phyloP scores from a whole-genome alignment of 2,113 vertebrate genomes.

The Otis tarda region DNA sequence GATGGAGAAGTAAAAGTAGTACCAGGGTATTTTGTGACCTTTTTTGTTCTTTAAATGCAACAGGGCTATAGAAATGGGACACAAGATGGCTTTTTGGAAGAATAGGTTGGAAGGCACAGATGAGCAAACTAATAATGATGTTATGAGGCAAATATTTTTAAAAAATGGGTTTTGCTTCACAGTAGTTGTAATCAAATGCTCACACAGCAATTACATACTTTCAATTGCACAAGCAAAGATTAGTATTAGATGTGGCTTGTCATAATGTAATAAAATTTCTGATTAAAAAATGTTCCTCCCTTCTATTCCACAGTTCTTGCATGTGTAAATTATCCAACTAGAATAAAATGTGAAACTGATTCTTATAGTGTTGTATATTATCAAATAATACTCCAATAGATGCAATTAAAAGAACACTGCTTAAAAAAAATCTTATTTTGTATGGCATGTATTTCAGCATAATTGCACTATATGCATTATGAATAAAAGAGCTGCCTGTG shows the following conservation, averaged over 20 bases:
- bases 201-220: neutral
- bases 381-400: neutral
- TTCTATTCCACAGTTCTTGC: neutral
- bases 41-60: neutral
- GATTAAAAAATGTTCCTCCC: neutral
- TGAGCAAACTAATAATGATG: neutral
- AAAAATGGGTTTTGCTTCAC: fast-evolving
- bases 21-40: neutral
- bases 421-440: neutral
- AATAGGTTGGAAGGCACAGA: fast-evolving
- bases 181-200: neutral
- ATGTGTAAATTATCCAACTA: neutral
- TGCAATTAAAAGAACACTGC: neutral
- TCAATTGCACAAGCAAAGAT: neutral
- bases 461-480: neutral
- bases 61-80: neutral
- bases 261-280: neutral
- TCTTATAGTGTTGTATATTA: neutral
- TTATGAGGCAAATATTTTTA: neutral
- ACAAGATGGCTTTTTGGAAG: neutral
- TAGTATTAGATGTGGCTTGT: neutral
- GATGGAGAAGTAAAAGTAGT: neutral
- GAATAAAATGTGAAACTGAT: neutral
- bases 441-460: neutral
- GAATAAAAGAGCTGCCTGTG: neutral